Evolutionary conservation across 2,888 invertebrate genomes (phyloP), one percentile per base, ranked within the genome.

Genomic region (Lasioglossum leucozonium): DNA sequence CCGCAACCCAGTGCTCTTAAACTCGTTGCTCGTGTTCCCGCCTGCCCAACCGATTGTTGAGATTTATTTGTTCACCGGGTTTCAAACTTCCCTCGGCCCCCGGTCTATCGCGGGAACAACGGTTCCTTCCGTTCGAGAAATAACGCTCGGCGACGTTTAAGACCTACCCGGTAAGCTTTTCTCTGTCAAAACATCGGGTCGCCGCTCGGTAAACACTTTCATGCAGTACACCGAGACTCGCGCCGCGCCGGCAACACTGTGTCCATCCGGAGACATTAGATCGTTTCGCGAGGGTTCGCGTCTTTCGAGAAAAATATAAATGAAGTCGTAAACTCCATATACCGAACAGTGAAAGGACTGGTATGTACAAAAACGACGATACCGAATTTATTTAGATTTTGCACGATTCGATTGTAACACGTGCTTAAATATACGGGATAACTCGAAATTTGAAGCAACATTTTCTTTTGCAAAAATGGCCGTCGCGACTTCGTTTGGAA

Each of bases 1-100:
- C 82, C 90, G 22, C 65, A 84, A 89, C 78, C 69, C 72, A 69
- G 65, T 40, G 62, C 62, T 62, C 30, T 62, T 62, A 30, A 30
- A 30, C 16, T 62, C 62, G 62, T 34, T 30, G 62, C 77, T 69
- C 79, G 75, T 47, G 82, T 84, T 82, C 79, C 91, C 87, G 37
- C 88, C 92, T 84, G 77, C 83, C 82, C 51, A 72, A 40, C 82
- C 81, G 91, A 87, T 82, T 82, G 87, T 89, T 82, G 72, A 80
- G 75, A 67, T 85, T 87, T 77, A 81, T 84, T 82, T 74, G 78
- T 83, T 87, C 67, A 6, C 37, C 37, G 22, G 0, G 37, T 67
- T n/a, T 37, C 37, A 18, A 67, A 34, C 37, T 67, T 37, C 22
- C 4, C 22, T 4, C 4, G 22, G 67, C 22, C 22, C 22, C 22